Percentiles rank a stretch among this genome's conserved stretches.
These are phyloP conservation scores for Bimastos eiseni DNA, from an alignment of 2,888 invertebrate genomes.

Conservation along the genomic window DNA sequence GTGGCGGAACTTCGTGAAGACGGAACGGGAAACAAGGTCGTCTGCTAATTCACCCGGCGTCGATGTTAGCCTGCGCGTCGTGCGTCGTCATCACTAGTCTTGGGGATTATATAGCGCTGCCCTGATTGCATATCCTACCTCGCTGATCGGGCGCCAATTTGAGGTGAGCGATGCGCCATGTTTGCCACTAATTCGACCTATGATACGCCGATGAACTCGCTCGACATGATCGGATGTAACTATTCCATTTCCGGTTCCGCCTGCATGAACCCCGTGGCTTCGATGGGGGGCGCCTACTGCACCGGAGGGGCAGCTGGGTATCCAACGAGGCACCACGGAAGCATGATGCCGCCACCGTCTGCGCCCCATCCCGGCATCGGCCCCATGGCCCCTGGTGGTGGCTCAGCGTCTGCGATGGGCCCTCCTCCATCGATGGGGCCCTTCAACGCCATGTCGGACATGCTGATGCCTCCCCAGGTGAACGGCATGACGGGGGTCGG, in stretches of 20 bases:
- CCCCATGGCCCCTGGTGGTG: background rate
- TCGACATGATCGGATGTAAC: slow-evolving; percentile 7
- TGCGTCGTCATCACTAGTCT: background rate
- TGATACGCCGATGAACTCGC: background rate
- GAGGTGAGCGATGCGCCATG: background rate
- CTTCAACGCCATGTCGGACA: slow-evolving; percentile 41
- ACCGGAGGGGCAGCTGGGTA: background rate
- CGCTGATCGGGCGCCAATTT: background rate
- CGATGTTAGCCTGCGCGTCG: background rate
- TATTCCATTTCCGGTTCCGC: slow-evolving; percentile 7
- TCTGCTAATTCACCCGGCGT: background rate
- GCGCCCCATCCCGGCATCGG: background rate
- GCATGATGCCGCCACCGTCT: background rate
- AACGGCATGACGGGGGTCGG: background rate
- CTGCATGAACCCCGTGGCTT: background rate
- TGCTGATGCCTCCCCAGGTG: slow-evolving; percentile 51
- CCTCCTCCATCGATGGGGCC: slow-evolving; percentile 7
- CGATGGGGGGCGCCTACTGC: background rate
- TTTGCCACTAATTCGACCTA: background rate
- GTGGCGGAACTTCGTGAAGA: background rate
- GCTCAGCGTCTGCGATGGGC: background rate
- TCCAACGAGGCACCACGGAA: background rate
- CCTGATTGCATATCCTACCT: background rate
- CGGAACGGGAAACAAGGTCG: background rate
- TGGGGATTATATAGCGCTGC: background rate